phyloP scores from a whole-genome alignment of 2,888 invertebrate species.

The Timema podura region DNA sequence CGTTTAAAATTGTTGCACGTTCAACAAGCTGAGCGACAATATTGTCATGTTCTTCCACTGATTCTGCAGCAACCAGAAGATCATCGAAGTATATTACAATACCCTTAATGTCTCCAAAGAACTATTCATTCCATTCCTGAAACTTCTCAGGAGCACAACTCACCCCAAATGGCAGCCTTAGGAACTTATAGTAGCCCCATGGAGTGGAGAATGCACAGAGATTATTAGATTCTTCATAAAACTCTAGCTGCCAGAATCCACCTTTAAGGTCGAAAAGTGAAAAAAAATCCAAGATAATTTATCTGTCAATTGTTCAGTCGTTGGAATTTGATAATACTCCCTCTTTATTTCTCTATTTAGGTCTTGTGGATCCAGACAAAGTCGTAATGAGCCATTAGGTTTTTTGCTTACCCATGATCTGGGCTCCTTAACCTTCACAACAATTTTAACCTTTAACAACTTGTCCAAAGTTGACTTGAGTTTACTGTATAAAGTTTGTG shows the following conservation, averaged over 20 bases:
- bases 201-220: too few species aligned
- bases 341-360: neutral
- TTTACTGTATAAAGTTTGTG: neutral
- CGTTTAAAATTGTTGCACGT: slow-evolving; percentile 3
- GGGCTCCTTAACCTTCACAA: neutral
- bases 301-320: neutral
- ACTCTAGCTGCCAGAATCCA: neutral
- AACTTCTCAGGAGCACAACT: too few species aligned
- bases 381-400: neutral
- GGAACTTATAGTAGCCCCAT: too few species aligned
- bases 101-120: neutral
- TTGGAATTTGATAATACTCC: neutral
- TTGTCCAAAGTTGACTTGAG: neutral
- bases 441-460: neutral
- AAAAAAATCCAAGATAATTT: neutral
- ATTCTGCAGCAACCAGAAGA: neutral
- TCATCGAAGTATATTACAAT: neutral
- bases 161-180: too few species aligned
- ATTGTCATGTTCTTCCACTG: neutral
- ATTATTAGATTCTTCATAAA: too few species aligned
- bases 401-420: neutral
- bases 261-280: neutral
- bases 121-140: too few species aligned
- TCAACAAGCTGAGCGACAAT: slow-evolving; percentile 12
- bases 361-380: neutral